Percentiles rank a stretch among this genome's conserved stretches.
Evolutionary conservation across 1,140 invertebrate genomes (phyloP).

Genomic region (Ruditapes philippinarum): DNA sequence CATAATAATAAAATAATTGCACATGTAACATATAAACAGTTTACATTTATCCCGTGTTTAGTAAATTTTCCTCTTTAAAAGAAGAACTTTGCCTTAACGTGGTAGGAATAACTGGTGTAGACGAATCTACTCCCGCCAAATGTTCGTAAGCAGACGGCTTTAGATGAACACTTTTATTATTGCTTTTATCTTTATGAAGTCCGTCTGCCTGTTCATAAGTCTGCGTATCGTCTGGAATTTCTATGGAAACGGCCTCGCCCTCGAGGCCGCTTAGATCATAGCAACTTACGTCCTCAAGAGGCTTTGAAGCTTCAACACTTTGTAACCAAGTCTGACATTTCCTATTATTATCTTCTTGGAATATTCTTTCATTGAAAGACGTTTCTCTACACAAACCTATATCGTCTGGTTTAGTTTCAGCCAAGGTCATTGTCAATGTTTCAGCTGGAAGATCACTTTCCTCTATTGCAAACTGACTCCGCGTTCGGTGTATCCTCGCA

Average conservation of each 20-base stretch:
- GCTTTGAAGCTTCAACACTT: slow-evolving; percentile 80
- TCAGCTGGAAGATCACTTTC: slow-evolving; percentile 80
- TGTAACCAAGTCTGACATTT: slow-evolving; percentile 84
- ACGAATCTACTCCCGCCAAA: not conserved
- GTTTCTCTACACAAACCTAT: slow-evolving; percentile 70
- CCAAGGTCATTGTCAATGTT: slow-evolving; percentile 76
- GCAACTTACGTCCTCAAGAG: slow-evolving; percentile 73
- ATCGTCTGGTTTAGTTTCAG: slow-evolving; percentile 80
- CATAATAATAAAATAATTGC: slow-evolving; percentile 12
- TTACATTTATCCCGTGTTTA: slow-evolving; percentile 26
- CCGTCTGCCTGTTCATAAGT: slow-evolving; percentile 67
- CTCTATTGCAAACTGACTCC: slow-evolving; percentile 82
- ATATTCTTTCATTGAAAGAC: slow-evolving; percentile 73
- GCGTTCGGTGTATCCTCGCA: slow-evolving; percentile 82
- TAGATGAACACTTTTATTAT: slow-evolving; percentile 43
- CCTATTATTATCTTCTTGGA: slow-evolving; percentile 81
- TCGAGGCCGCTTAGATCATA: slow-evolving; percentile 58
- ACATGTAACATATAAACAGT: not conserved
- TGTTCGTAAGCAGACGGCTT: slow-evolving; percentile 24
- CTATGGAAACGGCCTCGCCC: slow-evolving; percentile 79
- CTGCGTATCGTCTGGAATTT: slow-evolving; percentile 82
- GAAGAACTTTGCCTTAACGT: not conserved
- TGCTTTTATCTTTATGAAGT: slow-evolving; percentile 4
- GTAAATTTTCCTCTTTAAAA: slow-evolving; percentile 29
- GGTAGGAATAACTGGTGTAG: not conserved